Evolutionary conservation across 2,797 vertebrate species (phyloP).

Genomic region (Sebastes glaucus): DNA sequence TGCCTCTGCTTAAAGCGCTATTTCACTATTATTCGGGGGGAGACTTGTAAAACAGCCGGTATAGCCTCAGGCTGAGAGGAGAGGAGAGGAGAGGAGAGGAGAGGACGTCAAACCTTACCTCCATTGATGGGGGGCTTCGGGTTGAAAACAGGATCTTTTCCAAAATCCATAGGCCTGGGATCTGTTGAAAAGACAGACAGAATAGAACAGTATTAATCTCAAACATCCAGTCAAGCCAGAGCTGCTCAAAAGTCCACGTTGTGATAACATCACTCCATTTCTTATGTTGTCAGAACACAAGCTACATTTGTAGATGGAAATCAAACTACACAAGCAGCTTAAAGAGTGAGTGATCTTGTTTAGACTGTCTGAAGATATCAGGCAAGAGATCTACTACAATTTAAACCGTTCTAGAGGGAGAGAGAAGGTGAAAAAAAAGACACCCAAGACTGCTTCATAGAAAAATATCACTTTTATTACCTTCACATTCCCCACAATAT

Average conservation of each 20-base stretch:
- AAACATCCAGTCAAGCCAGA: conserved; percentile 15
- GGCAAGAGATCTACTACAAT: conserved; percentile 6
- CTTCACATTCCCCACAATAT: conserved; percentile 95
- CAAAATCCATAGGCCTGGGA: conserved; percentile 81
- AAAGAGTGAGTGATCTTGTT: conserved; percentile 32
- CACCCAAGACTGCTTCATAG: conserved; percentile 61
- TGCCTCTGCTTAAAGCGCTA: conserved; percentile 37
- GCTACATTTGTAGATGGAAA: conserved; percentile 43
- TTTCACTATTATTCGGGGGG: conserved; percentile 27
- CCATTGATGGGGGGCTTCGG: conserved; percentile 70
- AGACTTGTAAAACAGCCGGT: conserved; percentile 50
- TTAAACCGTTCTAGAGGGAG: neutral
- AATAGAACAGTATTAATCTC: conserved; percentile 40
- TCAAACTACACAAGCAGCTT: conserved; percentile 29
- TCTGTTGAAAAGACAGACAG: conserved; percentile 69
- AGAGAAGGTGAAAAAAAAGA: conserved; percentile 1
- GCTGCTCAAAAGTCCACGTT: neutral
- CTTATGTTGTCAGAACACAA: conserved; percentile 12
- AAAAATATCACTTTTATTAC: conserved; percentile 97
- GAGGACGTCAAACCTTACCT: conserved; percentile 69
- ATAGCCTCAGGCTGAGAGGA: conserved; percentile 36
- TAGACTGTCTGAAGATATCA: conserved; percentile 38
- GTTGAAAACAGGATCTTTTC: conserved; percentile 77
- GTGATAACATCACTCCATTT: conserved; percentile 34
- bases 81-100: neutral